Evolutionary conservation across 2,797 vertebrate species (phyloP).

Genomic region (Falco naumanni): DNA sequence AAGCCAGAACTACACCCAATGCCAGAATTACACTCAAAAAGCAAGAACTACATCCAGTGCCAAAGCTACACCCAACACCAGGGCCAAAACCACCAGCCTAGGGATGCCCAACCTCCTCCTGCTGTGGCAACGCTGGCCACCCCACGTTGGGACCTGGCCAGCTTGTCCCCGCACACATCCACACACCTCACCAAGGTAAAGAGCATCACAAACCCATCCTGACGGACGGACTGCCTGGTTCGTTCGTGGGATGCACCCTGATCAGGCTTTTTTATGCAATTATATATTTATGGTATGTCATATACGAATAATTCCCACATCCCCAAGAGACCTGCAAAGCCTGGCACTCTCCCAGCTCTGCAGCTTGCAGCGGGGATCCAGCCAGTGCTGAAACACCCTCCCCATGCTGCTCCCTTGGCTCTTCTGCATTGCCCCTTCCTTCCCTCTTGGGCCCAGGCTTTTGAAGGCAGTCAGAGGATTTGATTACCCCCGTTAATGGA

Average conservation of each 20-base stretch:
- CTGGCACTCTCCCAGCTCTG: neutral
- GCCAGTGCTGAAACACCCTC: rapidly evolving
- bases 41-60: neutral
- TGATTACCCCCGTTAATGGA: neutral
- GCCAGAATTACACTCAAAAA: neutral
- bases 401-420: neutral
- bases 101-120: neutral
- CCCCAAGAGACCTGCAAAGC: neutral
- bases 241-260: neutral
- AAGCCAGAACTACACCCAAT: neutral
- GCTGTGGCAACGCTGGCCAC: neutral
- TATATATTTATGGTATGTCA: neutral
- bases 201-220: neutral
- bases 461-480: neutral
- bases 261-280: neutral
- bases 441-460: neutral
- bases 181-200: neutral
- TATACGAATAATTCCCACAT: neutral
- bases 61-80: neutral
- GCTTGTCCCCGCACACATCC: rapidly evolving
- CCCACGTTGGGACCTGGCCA: rapidly evolving
- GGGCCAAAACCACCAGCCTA: neutral
- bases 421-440: neutral
- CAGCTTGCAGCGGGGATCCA: neutral
- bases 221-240: too few relatives aligned